Base-by-base conservation (phyloP, 2,888 invertebrate species). In the Heliconius ismenius region DNA sequence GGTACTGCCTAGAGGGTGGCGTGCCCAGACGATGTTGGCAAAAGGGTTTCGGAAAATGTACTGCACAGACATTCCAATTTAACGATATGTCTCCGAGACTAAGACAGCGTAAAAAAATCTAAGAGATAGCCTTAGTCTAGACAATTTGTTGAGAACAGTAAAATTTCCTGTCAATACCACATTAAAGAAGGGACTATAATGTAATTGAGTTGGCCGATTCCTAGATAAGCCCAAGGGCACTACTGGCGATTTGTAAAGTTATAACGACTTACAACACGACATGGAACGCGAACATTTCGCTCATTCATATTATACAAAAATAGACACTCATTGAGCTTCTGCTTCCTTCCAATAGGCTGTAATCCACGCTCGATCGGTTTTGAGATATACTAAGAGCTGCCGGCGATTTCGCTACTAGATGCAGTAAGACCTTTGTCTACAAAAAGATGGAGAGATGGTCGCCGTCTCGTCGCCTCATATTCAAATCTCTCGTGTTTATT, bases 401-500 rank as follows among this genome's bases (percentile, higher is more conserved):
- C 11, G 72, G 75, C 78, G 65, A 79, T 73, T 73, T 73, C 75
- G 72, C 72, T 68, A 58, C 72, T 74, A 21, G 28, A 58, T 73
- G 62, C 58, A 75, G 26, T 68, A 32, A 73, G 68, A 63, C 78
- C 76, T 74, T 79, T 76, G 75, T 74, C 73, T 75, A 76, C 77
- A 76, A 74, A 80, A 68, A 74, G 76, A 75, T 76, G 75, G 77
- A 80, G 74, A 74, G 76, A 76, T 76, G 75, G 79, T 68, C 79
- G 82, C 79, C 82, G 76, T 77, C 79, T 75, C 79, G 81, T 76
- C 81, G 80, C 78, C 76, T 75, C 58, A 81, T 79, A 92, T 91
- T 91, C 89, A 91, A 90, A 90, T 89, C 86, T 87, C 81, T 80
- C 86, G 83, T 86, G 87, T 90, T 92, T 92, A 92, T 92, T 90